Percentiles rank a stretch among this genome's conserved stretches.
phyloP scores from a whole-genome alignment of 1,140 invertebrate genomes.

The Arion vulgaris region DNA sequence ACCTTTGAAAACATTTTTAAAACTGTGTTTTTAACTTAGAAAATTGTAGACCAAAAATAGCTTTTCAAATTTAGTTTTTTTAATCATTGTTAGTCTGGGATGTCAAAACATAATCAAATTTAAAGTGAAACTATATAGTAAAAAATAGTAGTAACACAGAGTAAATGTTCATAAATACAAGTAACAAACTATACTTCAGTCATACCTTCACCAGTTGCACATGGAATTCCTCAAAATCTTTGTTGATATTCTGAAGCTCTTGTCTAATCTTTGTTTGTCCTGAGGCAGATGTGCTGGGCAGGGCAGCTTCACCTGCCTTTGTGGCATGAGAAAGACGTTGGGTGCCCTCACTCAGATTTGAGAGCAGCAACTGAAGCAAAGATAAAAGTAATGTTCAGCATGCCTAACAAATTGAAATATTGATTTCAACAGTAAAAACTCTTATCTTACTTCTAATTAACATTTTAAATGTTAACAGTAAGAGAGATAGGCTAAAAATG shows the following conservation, averaged over 20 bases:
- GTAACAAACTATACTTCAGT: no score
- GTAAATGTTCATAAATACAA: no score
- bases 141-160: no score
- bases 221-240: slow-evolving; percentile 67
- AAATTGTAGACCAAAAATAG: no score
- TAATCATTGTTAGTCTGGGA: no score
- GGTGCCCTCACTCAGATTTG: slow-evolving; percentile 60
- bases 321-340: slow-evolving; percentile 61
- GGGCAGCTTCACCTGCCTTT: slow-evolving; percentile 61
- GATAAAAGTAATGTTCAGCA: background rate
- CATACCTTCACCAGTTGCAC: slow-evolving; percentile 53
- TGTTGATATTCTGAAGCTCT: slow-evolving; percentile 63
- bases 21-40: no score
- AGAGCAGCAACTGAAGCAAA: slow-evolving; percentile 48
- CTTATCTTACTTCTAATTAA: background rate
- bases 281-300: slow-evolving; percentile 62
- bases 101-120: no score
- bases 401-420: background rate
- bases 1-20: no score
- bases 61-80: no score
- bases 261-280: slow-evolving; percentile 68
- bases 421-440: background rate
- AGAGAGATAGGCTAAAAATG: no score
- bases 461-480: no score
- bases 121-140: no score